Evolutionary conservation across 2,113 vertebrate genomes (phyloP).

Genomic region (Seriola aureovittata): DNA sequence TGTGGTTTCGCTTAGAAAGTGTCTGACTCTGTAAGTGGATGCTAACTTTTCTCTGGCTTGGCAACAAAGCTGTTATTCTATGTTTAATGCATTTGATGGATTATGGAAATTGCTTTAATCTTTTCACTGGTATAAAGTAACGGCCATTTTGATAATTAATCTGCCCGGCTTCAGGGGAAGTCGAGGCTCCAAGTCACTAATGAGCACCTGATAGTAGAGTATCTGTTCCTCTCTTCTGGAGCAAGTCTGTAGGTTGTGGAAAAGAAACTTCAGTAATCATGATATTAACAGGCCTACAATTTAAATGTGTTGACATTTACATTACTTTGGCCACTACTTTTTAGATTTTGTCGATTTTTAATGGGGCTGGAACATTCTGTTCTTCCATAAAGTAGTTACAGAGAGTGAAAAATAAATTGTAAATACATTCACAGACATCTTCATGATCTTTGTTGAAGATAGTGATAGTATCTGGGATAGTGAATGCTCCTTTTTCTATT

Average conservation of each 20-base stretch:
- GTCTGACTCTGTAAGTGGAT: background rate
- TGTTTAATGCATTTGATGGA: conserved; percentile 45
- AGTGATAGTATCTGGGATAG: background rate
- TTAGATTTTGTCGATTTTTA: background rate
- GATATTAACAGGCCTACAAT: background rate
- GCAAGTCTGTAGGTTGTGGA: background rate
- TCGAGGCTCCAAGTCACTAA: conserved; percentile 40
- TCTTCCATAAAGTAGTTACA: background rate
- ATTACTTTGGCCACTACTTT: background rate
- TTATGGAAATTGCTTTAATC: conserved; percentile 68
- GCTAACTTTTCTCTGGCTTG: conserved; percentile 28
- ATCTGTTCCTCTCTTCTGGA: conserved; percentile 9
- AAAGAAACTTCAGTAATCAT: background rate
- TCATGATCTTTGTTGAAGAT: background rate
- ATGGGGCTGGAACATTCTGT: background rate
- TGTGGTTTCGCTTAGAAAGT: background rate
- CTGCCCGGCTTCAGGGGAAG: conserved; percentile 57
- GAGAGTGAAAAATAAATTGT: background rate
- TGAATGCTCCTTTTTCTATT: conserved; percentile 7
- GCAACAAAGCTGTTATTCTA: conserved; percentile 57
- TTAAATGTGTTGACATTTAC: background rate
- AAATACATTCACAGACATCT: background rate
- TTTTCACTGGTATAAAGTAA: conserved; percentile 64
- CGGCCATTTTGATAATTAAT: conserved; percentile 80
- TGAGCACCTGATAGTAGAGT: conserved; percentile 39